These are phyloP conservation scores for Amphipyra tragopoginis DNA, from an alignment of 2,888 invertebrate species.

Conservation along the genomic window DNA sequence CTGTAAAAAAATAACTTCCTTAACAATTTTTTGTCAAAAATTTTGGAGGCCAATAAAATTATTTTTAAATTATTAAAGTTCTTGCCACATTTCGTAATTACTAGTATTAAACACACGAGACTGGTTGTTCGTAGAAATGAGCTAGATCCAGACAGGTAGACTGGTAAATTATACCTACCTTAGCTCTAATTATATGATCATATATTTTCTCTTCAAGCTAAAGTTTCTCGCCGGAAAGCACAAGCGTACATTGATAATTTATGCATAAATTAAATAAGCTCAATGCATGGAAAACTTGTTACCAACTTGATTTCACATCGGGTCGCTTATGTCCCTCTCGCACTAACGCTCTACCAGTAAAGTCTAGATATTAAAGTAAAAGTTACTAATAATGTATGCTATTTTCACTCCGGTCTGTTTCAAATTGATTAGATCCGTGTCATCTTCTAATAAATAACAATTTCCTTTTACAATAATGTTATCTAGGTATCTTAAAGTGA, in stretches of 20 bases:
- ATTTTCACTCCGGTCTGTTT: conserved; percentile 13
- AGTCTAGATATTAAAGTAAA: conserved; percentile 27
- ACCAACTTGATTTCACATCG: conserved; percentile 29
- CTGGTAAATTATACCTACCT: conserved; percentile 32
- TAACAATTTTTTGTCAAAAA: neutral
- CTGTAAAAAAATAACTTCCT: too few relatives aligned
- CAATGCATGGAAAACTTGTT: conserved; percentile 33
- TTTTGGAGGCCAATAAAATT: conserved; percentile 3
- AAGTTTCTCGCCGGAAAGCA: conserved; percentile 51
- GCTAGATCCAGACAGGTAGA: conserved; percentile 28
- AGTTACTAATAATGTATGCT: neutral
- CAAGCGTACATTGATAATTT: conserved; percentile 33
- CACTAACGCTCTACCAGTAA: conserved; percentile 3
- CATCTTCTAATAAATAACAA: too few relatives aligned
- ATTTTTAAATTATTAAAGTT: too few relatives aligned
- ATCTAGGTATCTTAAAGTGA: too few relatives aligned
- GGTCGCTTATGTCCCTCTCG: conserved; percentile 8
- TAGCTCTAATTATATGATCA: conserved; percentile 52
- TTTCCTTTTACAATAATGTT: too few relatives aligned
- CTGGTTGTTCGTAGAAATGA: conserved; percentile 25
- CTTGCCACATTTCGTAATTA: conserved; percentile 27
- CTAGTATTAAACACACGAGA: conserved; percentile 41
- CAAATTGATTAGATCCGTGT: conserved; percentile 1
- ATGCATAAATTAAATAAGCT: conserved; percentile 42
- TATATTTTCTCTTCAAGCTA: conserved; percentile 56